Base-by-base conservation (phyloP, 2,888 invertebrate genomes). In the Oasisia sp. region DNA sequence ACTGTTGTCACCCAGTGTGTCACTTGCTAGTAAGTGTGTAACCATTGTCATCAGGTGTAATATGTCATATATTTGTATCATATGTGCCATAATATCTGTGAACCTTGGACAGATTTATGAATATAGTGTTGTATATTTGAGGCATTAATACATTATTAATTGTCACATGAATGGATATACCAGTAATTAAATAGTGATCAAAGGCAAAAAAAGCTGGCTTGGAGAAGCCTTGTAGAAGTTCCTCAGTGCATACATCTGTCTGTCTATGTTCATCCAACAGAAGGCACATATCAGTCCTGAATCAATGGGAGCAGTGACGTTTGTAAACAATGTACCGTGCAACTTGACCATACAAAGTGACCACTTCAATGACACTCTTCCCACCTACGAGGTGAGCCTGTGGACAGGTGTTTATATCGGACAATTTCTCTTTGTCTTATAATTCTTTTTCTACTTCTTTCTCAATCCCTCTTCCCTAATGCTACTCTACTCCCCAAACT, bases 261-360 rank as follows among this genome's bases (percentile, higher is more conserved):
- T 2, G 38, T 74, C 5, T 74, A 27, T 74, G 74, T 27, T 74
- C 74, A 74, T 74, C 74, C 74, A 74, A 74, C 74, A 74, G 74
- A 74, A 74, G 27, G 74, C 74, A 27, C 27, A 90, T 7, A 32
- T 90, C 32, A 90, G 8, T n/a, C n/a, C 91, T 50, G 74, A 27
- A 19, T 27, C 74, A 19, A 74, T 74, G 74, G 19, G 19, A n/a
- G 97, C 97, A 0, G 94, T 98, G 91, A 97, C 97, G 93, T 95
- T 98, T 45, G 96, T 98, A 94, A 98, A 98, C 95, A 97, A 97
- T 0, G 95, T 97, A 27, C 97, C 97, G 0, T 98, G 98, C 94
- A 95, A 97, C 0, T 95, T 97, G 14, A 32, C 44, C 14, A 90
- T 92, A 50, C 44, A n/a, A 11, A 90, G 45, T 89, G 74, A n/a